Base-by-base conservation (phyloP, 2,888 invertebrate genomes). In the Synergus umbraculus region DNA sequence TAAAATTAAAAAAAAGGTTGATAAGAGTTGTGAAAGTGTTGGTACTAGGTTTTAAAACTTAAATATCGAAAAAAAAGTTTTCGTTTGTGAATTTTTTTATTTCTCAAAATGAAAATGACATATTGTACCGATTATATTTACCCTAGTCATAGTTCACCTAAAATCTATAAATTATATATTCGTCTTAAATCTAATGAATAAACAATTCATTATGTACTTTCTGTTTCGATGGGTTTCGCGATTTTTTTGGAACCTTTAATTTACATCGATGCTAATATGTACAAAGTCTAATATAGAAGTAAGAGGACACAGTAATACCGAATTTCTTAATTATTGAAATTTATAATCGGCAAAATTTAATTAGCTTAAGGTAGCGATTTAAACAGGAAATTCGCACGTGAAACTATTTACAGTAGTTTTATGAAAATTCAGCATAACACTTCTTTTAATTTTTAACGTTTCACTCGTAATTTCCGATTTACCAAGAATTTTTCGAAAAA, bases 181-280 rank as follows among this genome's bases (percentile, higher is more conserved):
- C 44, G 67, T 79, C 69, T 76, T 22, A 78, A 63, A 44, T 44
- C 22, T 76, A 69, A 37, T 82, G 43, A 64, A 79, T 76, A 73
- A 49, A 63, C 65, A 63, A n/a, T 66, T 81, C 64, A 77, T 78
- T 41, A 15, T 41, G 49, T 73, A 49, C 49, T 54, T 67, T 73
- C 73, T 54, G 73, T 73, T 73, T 73, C 54, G 49, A 49, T 37
- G 15, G 29, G 49, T 13, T 41, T 58, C 37, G 8, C 46, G 54
- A 13, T 43, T 76, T 79, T 46, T 76, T 77, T 43, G n/a, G 8
- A 76, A 49, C 15, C 54, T 73, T 63, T 82, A 82, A 78, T 84
- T 82, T 86, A 87, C 86, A 87, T 84, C 78, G 54, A 83, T 84
- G 54, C 54, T 84, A 79, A 58, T 87, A 87, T 87, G 84, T 87